Base-by-base conservation (phyloP, 2,113 vertebrate genomes). In the Xenus cinereus region DNA sequence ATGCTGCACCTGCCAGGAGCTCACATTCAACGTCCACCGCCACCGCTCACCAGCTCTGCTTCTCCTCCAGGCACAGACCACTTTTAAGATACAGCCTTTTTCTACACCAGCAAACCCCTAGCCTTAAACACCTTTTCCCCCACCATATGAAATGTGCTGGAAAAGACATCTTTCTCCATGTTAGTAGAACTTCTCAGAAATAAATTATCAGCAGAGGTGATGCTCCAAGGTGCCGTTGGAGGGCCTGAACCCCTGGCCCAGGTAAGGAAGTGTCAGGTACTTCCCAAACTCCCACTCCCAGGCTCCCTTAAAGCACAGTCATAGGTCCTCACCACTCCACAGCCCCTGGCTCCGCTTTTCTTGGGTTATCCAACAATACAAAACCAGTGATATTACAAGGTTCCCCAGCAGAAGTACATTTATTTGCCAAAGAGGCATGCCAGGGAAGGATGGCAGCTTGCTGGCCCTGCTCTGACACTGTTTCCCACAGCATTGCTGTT, bases 211-310 rank as follows among this genome's bases (percentile, higher is more conserved):
- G 45, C 7, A 41, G 30, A 90, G 12, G 4, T 45, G 53, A 68
- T 83, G 37, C 12, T 79, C 22, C 2, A 2, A 76, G 13, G 7
- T 35, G 22, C 3, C 3, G 10, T 73, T 71, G 28, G 39, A 84
- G 43, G 27, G 13, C 16, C n/a, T 54, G 46, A 53, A 68, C 2
- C 32, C 28, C 8, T 39, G 14, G 32, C 26, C 12, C 4, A 10
- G 0, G 2, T 24, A 0, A 8, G 4, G 14, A 48, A 32, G 26
- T 41, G 19, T 3, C 28, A 54, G 8, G 6, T 17, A 8, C 28
- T 63, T 90, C 46, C 32, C 41, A 43, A 32, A 73, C 73, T 73
- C 89, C 54, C 7, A 13, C 3, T 54, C n/a, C 26, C 8, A 67
- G 28, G 6, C 23, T 88, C 14, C 10, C 5, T 3, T 41, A 80